Conservation (phyloP, 2,797 vertebrate genomes). For the Tauraco hartlaubi region DNA sequence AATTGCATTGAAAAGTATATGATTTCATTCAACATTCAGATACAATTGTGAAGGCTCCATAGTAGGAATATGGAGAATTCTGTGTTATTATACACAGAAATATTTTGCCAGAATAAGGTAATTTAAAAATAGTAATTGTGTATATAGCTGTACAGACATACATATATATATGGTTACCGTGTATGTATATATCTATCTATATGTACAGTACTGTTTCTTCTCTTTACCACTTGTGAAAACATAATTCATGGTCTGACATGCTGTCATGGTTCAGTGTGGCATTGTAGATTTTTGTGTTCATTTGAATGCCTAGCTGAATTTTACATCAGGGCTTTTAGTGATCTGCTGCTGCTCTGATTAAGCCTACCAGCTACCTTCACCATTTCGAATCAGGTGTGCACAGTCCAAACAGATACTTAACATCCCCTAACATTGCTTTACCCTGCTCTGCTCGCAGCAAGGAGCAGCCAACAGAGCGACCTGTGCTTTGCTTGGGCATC, state of each 20-base stretch:
- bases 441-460: fast-evolving
- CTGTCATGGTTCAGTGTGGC: not conserved
- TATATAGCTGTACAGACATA: not conserved
- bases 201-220: not conserved
- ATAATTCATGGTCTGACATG: not conserved
- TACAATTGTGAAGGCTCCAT: not conserved
- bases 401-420: not conserved
- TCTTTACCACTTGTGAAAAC: not conserved
- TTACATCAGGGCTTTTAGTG: not conserved
- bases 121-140: not conserved
- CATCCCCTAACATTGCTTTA: not conserved
- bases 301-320: not conserved
- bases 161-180: not conserved
- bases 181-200: not conserved
- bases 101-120: not conserved
- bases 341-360: not conserved
- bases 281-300: not conserved
- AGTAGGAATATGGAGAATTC: not conserved
- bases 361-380: not conserved
- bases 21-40: not conserved
- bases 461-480: not conserved
- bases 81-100: not conserved
- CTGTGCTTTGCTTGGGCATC: fast-evolving
- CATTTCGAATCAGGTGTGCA: not conserved
- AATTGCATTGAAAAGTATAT: not conserved